Conservation (phyloP, 2,797 vertebrate species). For the Phoxinus dragarum region DNA sequence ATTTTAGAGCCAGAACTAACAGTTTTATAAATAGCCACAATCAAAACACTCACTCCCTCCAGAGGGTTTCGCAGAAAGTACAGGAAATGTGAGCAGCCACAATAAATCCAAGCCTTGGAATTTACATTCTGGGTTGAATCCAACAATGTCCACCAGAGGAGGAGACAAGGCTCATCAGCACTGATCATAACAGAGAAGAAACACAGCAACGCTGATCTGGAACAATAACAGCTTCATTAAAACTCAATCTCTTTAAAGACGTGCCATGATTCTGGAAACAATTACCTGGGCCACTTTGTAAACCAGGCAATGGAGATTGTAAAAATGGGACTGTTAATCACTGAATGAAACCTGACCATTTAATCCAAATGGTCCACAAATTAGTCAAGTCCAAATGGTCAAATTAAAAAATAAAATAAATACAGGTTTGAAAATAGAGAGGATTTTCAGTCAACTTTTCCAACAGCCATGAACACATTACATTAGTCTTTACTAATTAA, state of each 20-base stretch:
- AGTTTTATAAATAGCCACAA: conserved; percentile 14
- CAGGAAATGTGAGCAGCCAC: conserved; percentile 14
- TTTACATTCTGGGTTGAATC: conserved; percentile 9
- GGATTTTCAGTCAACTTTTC: background rate
- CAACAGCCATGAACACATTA: background rate
- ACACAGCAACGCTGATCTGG: background rate
- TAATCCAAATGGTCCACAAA: background rate
- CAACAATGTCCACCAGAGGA: conserved; percentile 15
- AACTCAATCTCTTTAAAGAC: conserved; percentile 11
- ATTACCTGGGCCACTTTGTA: conserved; percentile 13
- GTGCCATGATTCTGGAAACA: conserved; percentile 13
- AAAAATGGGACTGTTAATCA: conserved; percentile 1
- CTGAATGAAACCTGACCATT: conserved; percentile 10
- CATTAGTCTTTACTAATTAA: background rate
- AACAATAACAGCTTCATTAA: conserved; percentile 7
- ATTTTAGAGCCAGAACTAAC: conserved; percentile 8
- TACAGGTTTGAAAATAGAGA: background rate
- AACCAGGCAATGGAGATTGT: conserved; percentile 6
- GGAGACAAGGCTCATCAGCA: conserved; percentile 39
- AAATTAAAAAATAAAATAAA: too few species aligned
- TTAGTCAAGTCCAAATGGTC: background rate
- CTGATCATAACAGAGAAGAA: conserved; percentile 13
- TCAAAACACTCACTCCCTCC: conserved; percentile 10
- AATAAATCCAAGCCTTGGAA: conserved; percentile 19
- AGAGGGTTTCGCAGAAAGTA: conserved; percentile 5